Evolutionary conservation across 2,797 vertebrate genomes (phyloP), one percentile per base, ranked within the genome.

Genomic region (Rhabdomys pumilio): DNA sequence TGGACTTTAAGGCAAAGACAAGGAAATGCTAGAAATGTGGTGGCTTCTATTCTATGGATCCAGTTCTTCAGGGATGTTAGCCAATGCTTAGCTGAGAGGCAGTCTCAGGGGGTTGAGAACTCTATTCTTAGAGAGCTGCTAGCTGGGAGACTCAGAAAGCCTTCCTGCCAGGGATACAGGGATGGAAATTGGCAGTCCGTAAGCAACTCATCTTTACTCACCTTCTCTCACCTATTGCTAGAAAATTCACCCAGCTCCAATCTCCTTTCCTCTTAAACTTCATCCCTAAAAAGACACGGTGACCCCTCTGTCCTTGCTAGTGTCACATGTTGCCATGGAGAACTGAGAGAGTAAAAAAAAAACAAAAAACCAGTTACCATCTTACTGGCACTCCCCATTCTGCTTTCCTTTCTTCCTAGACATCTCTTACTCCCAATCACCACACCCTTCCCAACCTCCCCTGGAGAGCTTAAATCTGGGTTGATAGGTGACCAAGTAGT

Each of bases 61-160:
- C 79, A 69, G 83, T n/a, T 96, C 94, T 61, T 57, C 6, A 47
- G 90, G 86, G 63, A 94, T 82, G 20, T 89, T 93, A 53, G 14
- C 76, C 89, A 94, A 44, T 89, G 87, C 41, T 65, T 83, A 59
- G 44, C 73, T 88, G 73, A 92, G 41, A 95, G 82, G 67, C 6
- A 1, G 53, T 95, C 65, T 94, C 89, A 92, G 67, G 85, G n/a
- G 34, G 34, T 76, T 93, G 65, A 96, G 29, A 92, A 94, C 91
- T 95, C 79, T 93, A 81, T 97, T 96, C 95, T 93, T 96, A 95
- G 77, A 94, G 89, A 81, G 87, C 53, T 91, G 38, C 72, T 93
- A 85, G 87, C 89, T 92, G 84, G 63, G 85, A 96, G 85, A 93
- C 44, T 81, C 72, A 90, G 83, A 73, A 80, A 90, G 50, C n/a